Evolutionary conservation across 2,113 vertebrate genomes (phyloP), one percentile per base, ranked within the genome.

Genomic region (Meles meles): DNA sequence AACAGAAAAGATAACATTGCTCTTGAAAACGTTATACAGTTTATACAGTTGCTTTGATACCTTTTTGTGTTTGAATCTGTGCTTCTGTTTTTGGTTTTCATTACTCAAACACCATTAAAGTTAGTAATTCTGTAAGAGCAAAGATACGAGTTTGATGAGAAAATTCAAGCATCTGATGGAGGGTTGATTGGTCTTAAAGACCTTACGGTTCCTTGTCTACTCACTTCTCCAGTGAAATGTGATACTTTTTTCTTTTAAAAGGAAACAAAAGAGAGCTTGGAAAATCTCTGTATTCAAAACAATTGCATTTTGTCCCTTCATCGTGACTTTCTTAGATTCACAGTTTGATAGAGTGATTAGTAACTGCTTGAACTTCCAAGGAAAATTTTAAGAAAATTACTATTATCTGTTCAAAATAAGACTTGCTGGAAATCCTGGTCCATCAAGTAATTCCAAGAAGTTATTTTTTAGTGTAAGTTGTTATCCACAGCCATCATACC

Each of bases 341-440:
- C 96, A 96, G 27, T 98, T 92, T 97, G 94, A 65, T 96, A 83
- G 95, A 96, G 96, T 95, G 37, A n/a, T 97, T 97, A 93, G 65
- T 96, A 91, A 97, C 90, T 97, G 95, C 98, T 98, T 97, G 96
- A 98, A 96, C 25, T 93, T 98, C 90, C 71, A 96, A 97, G 97
- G 93, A 97, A 96, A 96, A 69, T 98, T 98, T 96, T 96, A 93
- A 95, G 97, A 96, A 98, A 96, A 92, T 97, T 85, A 88, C 44
- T 98, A 88, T 95, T 98, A 97, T 65, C 94, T 98, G 88, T 96
- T 98, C 63, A 85, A 93, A 95, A 90, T 96, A 97, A 96, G 97
- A 98, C 98, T 98, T 98, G 77, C 97, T 98, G 97, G 98, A 97
- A 95, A 98, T 94, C 92, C 83, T 98, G 98, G 97, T 98, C 95